Percentiles rank a stretch among this genome's conserved stretches.
phyloP scores from a whole-genome alignment of 2,888 invertebrate species.

The Mythimna impura region DNA sequence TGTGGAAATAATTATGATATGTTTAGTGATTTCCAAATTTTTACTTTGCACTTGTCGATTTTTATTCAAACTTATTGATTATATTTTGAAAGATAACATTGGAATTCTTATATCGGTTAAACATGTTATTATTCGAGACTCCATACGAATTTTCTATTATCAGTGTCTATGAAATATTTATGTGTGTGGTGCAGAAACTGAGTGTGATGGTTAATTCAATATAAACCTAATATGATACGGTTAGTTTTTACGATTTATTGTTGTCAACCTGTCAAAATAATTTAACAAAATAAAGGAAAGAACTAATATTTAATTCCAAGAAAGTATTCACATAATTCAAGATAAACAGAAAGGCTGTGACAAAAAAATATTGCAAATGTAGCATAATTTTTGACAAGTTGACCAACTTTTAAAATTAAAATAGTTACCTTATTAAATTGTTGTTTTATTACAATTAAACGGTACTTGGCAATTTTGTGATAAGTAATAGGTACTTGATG shows the following conservation, averaged over 20 bases:
- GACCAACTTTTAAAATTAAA: constrained; percentile 11
- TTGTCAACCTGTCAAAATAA: constrained; percentile 42
- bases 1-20: too few species aligned
- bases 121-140: background rate
- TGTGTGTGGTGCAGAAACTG: constrained; percentile 37
- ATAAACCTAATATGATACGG: constrained; percentile 14
- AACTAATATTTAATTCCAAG: background rate
- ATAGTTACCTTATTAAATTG: constrained; percentile 46
- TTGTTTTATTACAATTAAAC: constrained; percentile 31
- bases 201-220: constrained; percentile 31
- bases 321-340: background rate
- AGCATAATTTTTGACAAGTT: constrained; percentile 20
- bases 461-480: constrained; percentile 50
- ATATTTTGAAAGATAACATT: too few species aligned
- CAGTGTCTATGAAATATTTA: constrained; percentile 22
- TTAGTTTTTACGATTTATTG: constrained; percentile 19
- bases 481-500: constrained; percentile 24
- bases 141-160: background rate
- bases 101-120: too few species aligned
- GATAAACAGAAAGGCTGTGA: constrained; percentile 17
- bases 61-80: too few species aligned
- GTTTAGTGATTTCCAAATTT: too few species aligned
- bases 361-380: background rate
- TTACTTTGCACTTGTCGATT: too few species aligned
- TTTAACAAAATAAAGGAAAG: background rate